A percentile compares a stretch with the other conserved stretches of the same genome.
Conservation (phyloP, 1,140 invertebrate species). For the Xylocopa sonorina region DNA sequence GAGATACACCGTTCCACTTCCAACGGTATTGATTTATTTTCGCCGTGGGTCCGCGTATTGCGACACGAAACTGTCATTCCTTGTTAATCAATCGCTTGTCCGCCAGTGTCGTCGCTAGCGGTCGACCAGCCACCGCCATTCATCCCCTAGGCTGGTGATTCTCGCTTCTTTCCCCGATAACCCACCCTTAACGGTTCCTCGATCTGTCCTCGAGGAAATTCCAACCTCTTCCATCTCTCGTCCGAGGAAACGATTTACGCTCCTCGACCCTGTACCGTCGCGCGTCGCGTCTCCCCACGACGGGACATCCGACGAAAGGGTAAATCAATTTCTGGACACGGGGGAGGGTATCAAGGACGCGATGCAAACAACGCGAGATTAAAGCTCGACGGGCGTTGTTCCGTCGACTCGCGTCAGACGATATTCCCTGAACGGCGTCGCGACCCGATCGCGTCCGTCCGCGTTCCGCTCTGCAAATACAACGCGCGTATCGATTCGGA, state of each 20-base stretch:
- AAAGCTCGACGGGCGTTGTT: background rate
- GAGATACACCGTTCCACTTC: slow-evolving; percentile 27
- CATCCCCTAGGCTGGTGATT: background rate
- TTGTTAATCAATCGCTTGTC: slow-evolving; percentile 27
- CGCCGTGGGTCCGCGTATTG: slow-evolving; percentile 8
- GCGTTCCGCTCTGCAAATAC: background rate
- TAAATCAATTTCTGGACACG: background rate
- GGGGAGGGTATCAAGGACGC: background rate
- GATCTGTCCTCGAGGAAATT: background rate
- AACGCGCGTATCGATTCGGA: slow-evolving; percentile 13
- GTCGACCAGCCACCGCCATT: background rate
- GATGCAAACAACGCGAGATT: background rate
- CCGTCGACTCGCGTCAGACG: background rate
- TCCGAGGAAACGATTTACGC: too few relatives aligned
- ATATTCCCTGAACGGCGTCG: background rate
- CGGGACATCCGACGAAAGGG: too few relatives aligned
- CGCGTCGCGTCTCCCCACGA: background rate
- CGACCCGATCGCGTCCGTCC: background rate
- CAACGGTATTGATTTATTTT: slow-evolving; percentile 43
- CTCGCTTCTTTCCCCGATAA: background rate
- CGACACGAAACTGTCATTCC: slow-evolving; percentile 37
- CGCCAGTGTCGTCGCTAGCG: background rate
- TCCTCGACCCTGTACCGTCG: too few relatives aligned
- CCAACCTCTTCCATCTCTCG: too few relatives aligned
- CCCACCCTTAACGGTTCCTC: background rate